phyloP scores from a whole-genome alignment of 2,113 vertebrate species.

The Thunnus thynnus region DNA sequence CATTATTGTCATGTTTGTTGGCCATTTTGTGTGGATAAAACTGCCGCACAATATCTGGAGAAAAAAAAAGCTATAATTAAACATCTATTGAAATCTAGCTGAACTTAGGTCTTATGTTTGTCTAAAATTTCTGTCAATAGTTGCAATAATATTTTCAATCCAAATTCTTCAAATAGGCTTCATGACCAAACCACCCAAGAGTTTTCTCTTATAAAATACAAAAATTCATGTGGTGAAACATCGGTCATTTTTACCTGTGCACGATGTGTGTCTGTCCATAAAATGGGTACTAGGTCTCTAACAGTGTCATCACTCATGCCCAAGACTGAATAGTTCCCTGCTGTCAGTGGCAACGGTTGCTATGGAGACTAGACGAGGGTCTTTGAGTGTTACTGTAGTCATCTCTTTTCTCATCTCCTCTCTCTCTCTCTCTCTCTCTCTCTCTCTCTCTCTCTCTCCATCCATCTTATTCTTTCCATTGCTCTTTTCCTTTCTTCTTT shows the following conservation, averaged over 20 bases:
- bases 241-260: slow-evolving; percentile 17
- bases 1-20: not conserved
- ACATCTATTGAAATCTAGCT: not conserved
- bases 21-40: slow-evolving; percentile 1
- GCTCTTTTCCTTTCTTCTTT: not conserved
- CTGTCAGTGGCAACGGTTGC: slow-evolving; percentile 70
- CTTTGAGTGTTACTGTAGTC: slow-evolving; percentile 57
- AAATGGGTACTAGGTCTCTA: slow-evolving; percentile 28
- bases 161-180: not conserved
- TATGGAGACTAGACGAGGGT: slow-evolving; percentile 68
- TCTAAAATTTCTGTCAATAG: not conserved
- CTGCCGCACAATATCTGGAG: not conserved
- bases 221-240: not conserved
- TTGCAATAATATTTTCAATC: not conserved
- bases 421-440: not conserved
- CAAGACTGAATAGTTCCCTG: slow-evolving; percentile 50
- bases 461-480: not conserved
- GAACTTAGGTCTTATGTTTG: not conserved
- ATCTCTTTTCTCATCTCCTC: slow-evolving; percentile 18
- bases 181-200: not conserved
- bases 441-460: not conserved
- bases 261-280: slow-evolving; percentile 14
- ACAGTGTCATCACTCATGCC: slow-evolving; percentile 55
- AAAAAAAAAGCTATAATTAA: not conserved
- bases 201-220: slow-evolving; percentile 8